Evolutionary conservation across 2,888 invertebrate genomes (phyloP).

Genomic region (Sepioteuthis lessoniana): DNA sequence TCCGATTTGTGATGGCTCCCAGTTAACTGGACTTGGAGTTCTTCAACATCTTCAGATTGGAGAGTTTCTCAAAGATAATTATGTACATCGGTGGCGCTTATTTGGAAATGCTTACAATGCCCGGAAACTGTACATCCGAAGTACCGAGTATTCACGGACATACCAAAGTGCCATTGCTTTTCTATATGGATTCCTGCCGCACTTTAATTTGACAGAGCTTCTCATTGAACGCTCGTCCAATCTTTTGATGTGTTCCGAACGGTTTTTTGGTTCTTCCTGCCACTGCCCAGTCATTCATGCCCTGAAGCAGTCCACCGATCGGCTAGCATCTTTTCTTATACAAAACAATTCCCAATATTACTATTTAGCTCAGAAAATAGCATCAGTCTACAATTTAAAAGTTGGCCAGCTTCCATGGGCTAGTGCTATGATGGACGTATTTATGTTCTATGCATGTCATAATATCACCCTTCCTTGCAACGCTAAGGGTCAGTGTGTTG

Average conservation of each 20-base stretch:
- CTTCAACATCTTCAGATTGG: conserved; percentile 89
- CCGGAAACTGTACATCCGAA: conserved; percentile 80
- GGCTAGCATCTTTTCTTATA: background rate
- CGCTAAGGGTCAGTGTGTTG: conserved; percentile 73
- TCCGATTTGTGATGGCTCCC: conserved; percentile 83
- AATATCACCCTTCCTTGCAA: conserved; percentile 86
- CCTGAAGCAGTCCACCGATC: conserved; percentile 71
- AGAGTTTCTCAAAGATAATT: conserved; percentile 77
- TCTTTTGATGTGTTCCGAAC: conserved; percentile 79
- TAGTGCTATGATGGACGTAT: conserved; percentile 84
- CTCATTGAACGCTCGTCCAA: conserved; percentile 76
- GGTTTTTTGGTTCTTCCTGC: conserved; percentile 85
- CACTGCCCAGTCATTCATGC: conserved; percentile 84
- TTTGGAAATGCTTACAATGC: conserved; percentile 67
- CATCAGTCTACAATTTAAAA: conserved; percentile 79
- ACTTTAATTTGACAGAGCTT: conserved; percentile 81
- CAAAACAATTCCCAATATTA: conserved; percentile 78
- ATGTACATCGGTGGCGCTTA: conserved; percentile 69
- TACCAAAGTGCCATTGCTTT: conserved; percentile 91
- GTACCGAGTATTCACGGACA: conserved; percentile 90
- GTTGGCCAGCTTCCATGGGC: conserved; percentile 80
- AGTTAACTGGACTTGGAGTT: conserved; percentile 87
- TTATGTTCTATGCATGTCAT: conserved; percentile 90
- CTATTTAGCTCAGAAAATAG: conserved; percentile 84
- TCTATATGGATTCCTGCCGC: conserved; percentile 83